Evolutionary conservation across 2,113 vertebrate species (phyloP).

Genomic region (Percina caprodes): DNA sequence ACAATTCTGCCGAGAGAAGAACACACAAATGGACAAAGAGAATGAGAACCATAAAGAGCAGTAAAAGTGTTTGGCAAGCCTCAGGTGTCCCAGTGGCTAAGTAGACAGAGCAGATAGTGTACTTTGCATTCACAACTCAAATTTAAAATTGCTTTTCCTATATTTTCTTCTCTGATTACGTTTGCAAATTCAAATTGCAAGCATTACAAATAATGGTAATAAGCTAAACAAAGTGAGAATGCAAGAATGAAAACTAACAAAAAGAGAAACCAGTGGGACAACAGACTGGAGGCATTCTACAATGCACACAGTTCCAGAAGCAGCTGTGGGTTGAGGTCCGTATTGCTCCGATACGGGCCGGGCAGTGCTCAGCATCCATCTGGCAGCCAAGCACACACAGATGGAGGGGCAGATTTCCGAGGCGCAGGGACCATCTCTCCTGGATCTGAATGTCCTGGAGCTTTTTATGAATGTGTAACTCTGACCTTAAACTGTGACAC

Average conservation of each 20-base stretch:
- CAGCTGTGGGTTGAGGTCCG: conserved; percentile 19
- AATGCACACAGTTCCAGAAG: conserved; percentile 49
- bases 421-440: conserved; percentile 24
- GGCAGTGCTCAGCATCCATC: conserved; percentile 46
- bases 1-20: conserved; percentile 36
- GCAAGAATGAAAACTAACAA: background rate
- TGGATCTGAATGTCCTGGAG: conserved; percentile 45
- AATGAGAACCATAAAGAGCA: background rate
- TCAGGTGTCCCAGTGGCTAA: background rate
- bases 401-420: conserved; percentile 33
- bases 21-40: conserved; percentile 14
- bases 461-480: conserved; percentile 45
- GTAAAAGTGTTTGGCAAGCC: background rate
- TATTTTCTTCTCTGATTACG: background rate
- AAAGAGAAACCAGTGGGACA: conserved; percentile 8
- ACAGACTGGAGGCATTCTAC: background rate
- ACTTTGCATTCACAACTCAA: background rate
- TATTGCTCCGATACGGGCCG: conserved; percentile 7
- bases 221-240: conserved; percentile 7
- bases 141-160: background rate
- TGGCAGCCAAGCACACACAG: conserved; percentile 57
- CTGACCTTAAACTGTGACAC: conserved; percentile 23
- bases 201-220: background rate
- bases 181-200: background rate
- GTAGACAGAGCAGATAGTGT: background rate